Evolutionary conservation across 2,113 vertebrate genomes (phyloP).

Genomic region (Phylloscopus trochiloides): DNA sequence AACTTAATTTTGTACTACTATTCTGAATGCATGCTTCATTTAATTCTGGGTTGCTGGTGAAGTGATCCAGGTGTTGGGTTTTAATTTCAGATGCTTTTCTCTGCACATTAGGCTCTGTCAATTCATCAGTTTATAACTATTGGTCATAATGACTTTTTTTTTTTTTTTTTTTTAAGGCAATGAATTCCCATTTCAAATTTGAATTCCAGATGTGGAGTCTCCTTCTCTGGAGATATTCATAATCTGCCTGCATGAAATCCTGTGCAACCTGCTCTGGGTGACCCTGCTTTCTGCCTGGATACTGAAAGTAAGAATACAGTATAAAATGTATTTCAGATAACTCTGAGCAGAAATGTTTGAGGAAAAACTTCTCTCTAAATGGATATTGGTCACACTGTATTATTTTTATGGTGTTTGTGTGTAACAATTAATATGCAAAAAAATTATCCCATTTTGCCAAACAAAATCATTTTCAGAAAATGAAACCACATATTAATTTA

Average conservation of each 20-base stretch:
- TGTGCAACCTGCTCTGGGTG: background rate
- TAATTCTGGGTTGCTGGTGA: background rate
- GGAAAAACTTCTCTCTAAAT: background rate
- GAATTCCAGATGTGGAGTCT: background rate
- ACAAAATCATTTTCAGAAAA: background rate
- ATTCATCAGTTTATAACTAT: background rate
- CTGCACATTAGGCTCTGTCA: background rate
- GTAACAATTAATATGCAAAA: background rate
- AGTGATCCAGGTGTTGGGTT: background rate
- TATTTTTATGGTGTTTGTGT: background rate
- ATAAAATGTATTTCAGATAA: background rate
- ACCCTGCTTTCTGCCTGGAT: background rate
- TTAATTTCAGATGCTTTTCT: background rate
- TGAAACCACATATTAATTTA: background rate
- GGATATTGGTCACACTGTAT: too few relatives aligned
- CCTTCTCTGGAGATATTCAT: background rate
- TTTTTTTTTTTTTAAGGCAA: background rate
- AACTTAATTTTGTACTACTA: background rate
- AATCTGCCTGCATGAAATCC: background rate
- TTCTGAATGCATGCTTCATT: background rate
- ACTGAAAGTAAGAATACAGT: background rate
- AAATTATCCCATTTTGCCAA: background rate
- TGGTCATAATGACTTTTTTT: background rate
- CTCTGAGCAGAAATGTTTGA: background rate
- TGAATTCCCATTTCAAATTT: background rate